A percentile compares a stretch with the other conserved stretches of the same genome.
Evolutionary conservation across 1,140 invertebrate species (phyloP).

Genomic region (Papilio polytes): DNA sequence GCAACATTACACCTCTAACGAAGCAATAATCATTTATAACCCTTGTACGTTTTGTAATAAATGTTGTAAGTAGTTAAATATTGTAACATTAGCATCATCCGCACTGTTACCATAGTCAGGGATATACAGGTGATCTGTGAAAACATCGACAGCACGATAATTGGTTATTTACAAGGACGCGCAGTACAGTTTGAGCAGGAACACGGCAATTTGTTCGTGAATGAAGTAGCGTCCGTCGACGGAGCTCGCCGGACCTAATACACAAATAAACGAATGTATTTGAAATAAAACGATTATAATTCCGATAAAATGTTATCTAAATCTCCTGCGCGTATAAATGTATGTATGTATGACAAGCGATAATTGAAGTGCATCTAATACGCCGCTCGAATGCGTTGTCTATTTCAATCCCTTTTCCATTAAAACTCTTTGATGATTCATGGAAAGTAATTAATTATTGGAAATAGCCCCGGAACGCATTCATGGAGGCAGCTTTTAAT

Average conservation of each 20-base stretch:
- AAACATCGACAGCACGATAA: not conserved
- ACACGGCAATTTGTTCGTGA: not conserved
- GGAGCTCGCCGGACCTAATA: not conserved
- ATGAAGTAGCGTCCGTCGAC: not conserved
- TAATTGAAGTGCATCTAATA: not conserved
- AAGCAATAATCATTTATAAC: not conserved
- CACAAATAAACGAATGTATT: not conserved
- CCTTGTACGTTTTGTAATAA: not conserved
- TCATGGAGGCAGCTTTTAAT: not conserved
- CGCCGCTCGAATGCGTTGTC: not conserved
- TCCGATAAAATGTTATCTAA: not conserved
- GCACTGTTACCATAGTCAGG: no score
- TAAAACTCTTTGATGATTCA: not conserved
- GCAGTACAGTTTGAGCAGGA: not conserved
- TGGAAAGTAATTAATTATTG: conserved; percentile 1
- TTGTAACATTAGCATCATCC: not conserved
- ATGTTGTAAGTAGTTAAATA: not conserved
- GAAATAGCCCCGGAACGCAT: not conserved
- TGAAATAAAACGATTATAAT: not conserved
- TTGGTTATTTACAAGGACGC: not conserved
- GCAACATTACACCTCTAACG: not conserved
- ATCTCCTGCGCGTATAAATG: not conserved
- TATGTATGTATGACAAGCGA: not conserved
- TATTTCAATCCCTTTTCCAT: not conserved
- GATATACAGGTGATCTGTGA: not conserved